Conservation (phyloP, 2,113 vertebrate genomes). For the Oreotragus oreotragus region DNA sequence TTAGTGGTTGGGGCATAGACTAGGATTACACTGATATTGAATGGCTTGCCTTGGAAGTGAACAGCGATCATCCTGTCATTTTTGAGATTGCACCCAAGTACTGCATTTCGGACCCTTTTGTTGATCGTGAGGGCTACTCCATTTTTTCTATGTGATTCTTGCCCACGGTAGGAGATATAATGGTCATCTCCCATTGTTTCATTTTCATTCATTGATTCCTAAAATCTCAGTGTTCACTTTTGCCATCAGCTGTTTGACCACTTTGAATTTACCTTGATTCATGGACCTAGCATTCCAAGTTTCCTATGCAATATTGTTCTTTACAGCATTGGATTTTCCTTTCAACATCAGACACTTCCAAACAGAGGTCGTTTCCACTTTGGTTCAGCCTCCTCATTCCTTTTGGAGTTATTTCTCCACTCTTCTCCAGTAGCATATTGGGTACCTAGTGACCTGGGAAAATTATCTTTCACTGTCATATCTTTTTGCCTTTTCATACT, state of each 20-base stretch:
- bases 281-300: not conserved
- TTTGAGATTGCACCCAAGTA: not conserved
- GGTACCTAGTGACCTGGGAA: not conserved
- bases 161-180: not conserved
- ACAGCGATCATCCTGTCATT: not conserved
- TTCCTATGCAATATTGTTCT: not conserved
- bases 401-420: not conserved
- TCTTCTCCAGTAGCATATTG: not conserved
- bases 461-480: not conserved
- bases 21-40: not conserved
- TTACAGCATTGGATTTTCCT: not conserved
- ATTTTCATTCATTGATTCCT: not conserved
- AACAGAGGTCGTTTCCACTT: not conserved
- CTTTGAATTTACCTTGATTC: not conserved
- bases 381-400: not conserved
- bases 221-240: not conserved
- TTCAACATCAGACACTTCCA: not conserved
- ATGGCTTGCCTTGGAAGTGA: not conserved
- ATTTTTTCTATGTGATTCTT: not conserved
- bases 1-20: not conserved
- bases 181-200: not conserved
- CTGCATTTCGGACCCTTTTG: not conserved
- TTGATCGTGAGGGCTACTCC: not conserved
- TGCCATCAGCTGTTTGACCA: not conserved
- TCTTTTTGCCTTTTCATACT: not conserved